Evolutionary conservation across 2,113 vertebrate genomes (phyloP).

Genomic region (Bujurquina vittata): DNA sequence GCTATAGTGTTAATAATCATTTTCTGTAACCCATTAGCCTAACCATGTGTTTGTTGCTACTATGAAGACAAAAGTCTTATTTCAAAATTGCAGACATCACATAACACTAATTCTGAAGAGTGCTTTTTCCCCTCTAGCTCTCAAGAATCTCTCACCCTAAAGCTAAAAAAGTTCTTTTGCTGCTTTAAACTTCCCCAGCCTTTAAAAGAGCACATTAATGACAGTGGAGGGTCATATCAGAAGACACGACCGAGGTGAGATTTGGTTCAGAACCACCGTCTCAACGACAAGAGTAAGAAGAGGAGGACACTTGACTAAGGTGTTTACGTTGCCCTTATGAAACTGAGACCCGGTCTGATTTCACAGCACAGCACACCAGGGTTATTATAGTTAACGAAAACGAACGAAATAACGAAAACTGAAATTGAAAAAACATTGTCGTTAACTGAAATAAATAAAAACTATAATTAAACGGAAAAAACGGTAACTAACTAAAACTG

Average conservation of each 20-base stretch:
- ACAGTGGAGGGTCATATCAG: not conserved
- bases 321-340: not conserved
- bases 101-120: no score
- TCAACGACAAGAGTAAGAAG: not conserved
- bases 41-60: not conserved
- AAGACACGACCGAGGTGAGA: not conserved
- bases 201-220: rapidly evolving
- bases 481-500: no score
- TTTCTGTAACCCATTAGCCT: not conserved
- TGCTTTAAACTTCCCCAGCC: not conserved
- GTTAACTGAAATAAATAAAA: no score
- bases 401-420: no score
- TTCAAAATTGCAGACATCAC: not conserved
- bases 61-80: not conserved
- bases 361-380: not conserved
- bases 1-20: rapidly evolving
- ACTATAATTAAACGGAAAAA: no score
- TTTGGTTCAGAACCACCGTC: not conserved
- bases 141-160: not conserved
- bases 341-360: not conserved
- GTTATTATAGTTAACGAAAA: no score
- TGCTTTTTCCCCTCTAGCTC: not conserved
- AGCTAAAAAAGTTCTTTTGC: not conserved
- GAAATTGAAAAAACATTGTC: no score
- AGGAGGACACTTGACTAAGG: not conserved